phyloP scores from a whole-genome alignment of 23 tunicate genomes.

The Halocynthia roretzi region DNA sequence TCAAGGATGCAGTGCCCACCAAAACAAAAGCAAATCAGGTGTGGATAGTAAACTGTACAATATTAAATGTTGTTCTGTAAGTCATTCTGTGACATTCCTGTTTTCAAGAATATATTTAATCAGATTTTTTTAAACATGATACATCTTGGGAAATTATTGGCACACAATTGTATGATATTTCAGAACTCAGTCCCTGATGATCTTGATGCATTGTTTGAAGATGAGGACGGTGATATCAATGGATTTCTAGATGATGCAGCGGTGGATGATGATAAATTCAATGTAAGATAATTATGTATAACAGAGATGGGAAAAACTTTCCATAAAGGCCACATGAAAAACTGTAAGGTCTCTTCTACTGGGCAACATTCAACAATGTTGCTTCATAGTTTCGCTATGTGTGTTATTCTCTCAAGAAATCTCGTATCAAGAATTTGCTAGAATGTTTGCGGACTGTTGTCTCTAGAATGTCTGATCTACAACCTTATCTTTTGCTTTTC shows the following conservation, averaged over 20 bases:
- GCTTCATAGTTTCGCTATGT: background rate
- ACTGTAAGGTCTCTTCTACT: too few relatives aligned
- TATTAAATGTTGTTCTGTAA: background rate
- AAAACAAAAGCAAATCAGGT: constrained; percentile 6
- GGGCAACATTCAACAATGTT: too few relatives aligned
- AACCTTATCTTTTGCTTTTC: background rate
- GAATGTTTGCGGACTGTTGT: background rate
- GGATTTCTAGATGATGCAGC: constrained; percentile 35
- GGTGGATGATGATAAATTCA: background rate
- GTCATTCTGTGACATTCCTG: background rate
- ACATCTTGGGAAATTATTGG: background rate
- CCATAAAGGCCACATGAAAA: too few relatives aligned
- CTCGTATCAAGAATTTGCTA: background rate
- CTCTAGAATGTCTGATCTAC: background rate
- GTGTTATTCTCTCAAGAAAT: background rate
- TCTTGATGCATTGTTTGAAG: constrained; percentile 79
- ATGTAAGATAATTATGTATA: background rate
- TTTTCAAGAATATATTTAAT: background rate
- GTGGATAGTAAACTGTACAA: background rate
- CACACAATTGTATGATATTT: background rate
- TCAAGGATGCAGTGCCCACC: constrained; percentile 37
- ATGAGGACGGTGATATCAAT: constrained; percentile 72
- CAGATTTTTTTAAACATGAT: background rate
- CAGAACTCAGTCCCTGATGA: constrained; percentile 29
- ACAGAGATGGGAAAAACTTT: too few relatives aligned